phyloP scores from a whole-genome alignment of 2,113 vertebrate genomes.

The Neopipo cinnamomea region DNA sequence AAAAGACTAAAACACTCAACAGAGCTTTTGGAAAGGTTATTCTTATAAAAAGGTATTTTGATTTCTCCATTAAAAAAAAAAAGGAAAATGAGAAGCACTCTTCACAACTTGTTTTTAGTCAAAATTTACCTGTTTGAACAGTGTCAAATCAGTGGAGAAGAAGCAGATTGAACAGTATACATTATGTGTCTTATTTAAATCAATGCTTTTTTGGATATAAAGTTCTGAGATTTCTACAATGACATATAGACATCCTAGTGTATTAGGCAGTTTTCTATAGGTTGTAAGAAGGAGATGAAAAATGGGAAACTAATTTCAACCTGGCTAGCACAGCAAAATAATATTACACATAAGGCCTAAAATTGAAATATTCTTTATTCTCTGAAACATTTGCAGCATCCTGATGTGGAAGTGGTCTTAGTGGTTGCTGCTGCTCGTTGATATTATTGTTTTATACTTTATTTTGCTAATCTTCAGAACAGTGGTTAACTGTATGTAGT shows the following conservation, averaged over 20 bases:
- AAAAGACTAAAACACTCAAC: background rate
- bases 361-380: conserved; percentile 1
- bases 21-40: background rate
- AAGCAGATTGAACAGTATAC: background rate
- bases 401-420: conserved; percentile 25
- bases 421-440: background rate
- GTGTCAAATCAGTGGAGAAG: background rate
- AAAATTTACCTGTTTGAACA: background rate
- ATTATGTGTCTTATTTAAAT: background rate
- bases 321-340: background rate
- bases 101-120: background rate
- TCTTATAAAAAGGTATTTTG: background rate
- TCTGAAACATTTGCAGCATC: background rate
- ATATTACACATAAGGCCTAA: background rate
- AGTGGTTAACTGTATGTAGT: background rate
- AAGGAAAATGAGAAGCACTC: background rate
- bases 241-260: background rate
- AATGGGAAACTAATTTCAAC: conserved; percentile 18
- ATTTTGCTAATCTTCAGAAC: conserved; percentile 11
- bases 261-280: background rate
- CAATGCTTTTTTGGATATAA: background rate
- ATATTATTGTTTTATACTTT: conserved; percentile 4
- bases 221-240: background rate
- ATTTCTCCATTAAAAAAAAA: background rate
- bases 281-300: background rate